A percentile compares a stretch with the other conserved stretches of the same genome.
Evolutionary conservation across 2,888 invertebrate species (phyloP).

Genomic region (Perizoma flavofasciatum): DNA sequence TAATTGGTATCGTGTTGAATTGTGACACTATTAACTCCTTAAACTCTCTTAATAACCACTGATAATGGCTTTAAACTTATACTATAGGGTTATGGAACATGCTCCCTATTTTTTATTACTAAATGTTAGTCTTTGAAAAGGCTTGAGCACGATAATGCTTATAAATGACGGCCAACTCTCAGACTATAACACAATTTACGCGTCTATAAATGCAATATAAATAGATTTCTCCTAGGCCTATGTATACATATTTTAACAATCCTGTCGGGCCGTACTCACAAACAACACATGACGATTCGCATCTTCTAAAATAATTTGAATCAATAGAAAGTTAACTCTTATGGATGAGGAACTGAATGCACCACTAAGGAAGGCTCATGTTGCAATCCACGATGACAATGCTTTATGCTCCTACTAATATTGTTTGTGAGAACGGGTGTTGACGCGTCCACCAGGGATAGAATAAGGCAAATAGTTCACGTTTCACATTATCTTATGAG

Average conservation of each 20-base stretch:
- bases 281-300: background rate
- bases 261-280: background rate
- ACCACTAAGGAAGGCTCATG: too few species aligned
- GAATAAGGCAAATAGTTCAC: background rate
- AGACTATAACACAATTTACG: background rate
- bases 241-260: background rate
- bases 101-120: too few species aligned
- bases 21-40: too few species aligned
- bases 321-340: too few species aligned
- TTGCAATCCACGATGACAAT: background rate
- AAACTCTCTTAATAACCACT: too few species aligned
- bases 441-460: background rate
- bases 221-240: conserved; percentile 1
- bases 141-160: too few species aligned
- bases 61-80: too few species aligned
- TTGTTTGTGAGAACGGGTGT: conserved; percentile 1
- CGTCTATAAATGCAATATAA: conserved; percentile 9
- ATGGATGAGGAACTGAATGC: too few species aligned
- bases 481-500: background rate
- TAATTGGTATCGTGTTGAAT: too few species aligned
- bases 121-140: too few species aligned
- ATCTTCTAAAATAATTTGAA: too few species aligned
- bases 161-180: conserved; percentile 2
- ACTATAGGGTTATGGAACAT: too few species aligned
- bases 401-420: background rate